A percentile compares a stretch with the other conserved stretches of the same genome.
phyloP scores from a whole-genome alignment of 2,113 vertebrate genomes.

The Chaetura pelagica region DNA sequence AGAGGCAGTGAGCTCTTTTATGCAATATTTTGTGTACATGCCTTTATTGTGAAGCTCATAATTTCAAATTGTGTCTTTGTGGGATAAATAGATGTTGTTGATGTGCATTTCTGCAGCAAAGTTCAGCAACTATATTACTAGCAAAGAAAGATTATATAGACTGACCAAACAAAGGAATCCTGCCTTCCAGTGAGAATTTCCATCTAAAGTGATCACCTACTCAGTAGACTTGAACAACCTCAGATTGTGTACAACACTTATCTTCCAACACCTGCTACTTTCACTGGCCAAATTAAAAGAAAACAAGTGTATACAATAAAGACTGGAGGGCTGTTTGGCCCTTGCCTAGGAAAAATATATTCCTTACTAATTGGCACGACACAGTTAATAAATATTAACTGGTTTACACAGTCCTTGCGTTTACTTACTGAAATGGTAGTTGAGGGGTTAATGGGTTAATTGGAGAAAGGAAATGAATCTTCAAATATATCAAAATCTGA shows the following conservation, averaged over 20 bases:
- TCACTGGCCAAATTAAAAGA: constrained; percentile 30
- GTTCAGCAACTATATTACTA: neutral
- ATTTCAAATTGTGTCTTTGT: neutral
- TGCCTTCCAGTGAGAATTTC: constrained; percentile 20
- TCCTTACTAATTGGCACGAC: constrained; percentile 47
- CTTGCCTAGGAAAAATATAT: constrained; percentile 24
- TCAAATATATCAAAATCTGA: constrained; percentile 13
- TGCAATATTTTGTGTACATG: constrained; percentile 32
- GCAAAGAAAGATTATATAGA: neutral
- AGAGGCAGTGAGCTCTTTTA: constrained; percentile 24
- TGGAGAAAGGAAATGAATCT: constrained; percentile 27
- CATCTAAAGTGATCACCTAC: neutral
- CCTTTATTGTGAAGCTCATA: constrained; percentile 21
- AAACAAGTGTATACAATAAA: constrained; percentile 19
- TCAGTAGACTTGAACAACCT: neutral
- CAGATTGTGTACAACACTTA: constrained; percentile 6
- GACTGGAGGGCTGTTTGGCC: constrained; percentile 28
- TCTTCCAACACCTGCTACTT: constrained; percentile 14
- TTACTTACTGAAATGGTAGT: constrained; percentile 47
- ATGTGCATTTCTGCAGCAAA: neutral
- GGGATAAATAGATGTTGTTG: neutral
- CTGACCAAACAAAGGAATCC: neutral
- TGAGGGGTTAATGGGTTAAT: constrained; percentile 71
- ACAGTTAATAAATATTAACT: constrained; percentile 53
- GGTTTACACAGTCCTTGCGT: neutral